phyloP scores from a whole-genome alignment of 2,113 vertebrate genomes.

The Capreolus pygargus region DNA sequence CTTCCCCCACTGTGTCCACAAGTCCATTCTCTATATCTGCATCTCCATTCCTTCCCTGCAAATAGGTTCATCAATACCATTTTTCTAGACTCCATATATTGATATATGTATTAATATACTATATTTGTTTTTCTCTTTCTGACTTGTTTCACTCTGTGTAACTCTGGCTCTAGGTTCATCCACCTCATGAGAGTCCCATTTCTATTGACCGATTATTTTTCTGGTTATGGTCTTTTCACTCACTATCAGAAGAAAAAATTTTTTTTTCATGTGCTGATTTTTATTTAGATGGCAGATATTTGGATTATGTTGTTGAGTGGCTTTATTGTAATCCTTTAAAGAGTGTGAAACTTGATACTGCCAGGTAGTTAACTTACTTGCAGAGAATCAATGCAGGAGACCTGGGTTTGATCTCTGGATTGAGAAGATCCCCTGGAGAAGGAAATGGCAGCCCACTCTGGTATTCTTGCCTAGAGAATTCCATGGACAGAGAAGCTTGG shows the following conservation, averaged over 20 bases:
- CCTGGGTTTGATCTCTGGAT: neutral
- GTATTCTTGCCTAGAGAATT: neutral
- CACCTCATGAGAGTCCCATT: neutral
- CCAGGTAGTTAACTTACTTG: neutral
- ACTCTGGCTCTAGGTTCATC: neutral
- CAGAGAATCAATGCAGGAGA: neutral
- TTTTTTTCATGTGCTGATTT: neutral
- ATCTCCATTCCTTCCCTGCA: neutral
- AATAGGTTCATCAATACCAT: neutral
- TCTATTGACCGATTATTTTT: neutral
- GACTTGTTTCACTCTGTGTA: neutral
- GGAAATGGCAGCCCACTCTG: neutral
- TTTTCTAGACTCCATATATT: neutral
- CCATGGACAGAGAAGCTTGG: neutral
- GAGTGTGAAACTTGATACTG: neutral
- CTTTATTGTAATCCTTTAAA: neutral
- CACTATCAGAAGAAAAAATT: neutral
- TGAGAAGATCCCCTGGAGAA: neutral
- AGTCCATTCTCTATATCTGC: neutral
- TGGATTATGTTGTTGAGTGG: neutral
- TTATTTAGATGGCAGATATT: neutral
- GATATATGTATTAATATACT: neutral
- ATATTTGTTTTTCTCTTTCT: neutral
- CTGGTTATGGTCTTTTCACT: constrained; percentile 1
- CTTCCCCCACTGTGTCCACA: neutral